These are phyloP conservation scores for Tinea pellionella DNA, from an alignment of 2,888 invertebrate genomes.

Conservation along the genomic window DNA sequence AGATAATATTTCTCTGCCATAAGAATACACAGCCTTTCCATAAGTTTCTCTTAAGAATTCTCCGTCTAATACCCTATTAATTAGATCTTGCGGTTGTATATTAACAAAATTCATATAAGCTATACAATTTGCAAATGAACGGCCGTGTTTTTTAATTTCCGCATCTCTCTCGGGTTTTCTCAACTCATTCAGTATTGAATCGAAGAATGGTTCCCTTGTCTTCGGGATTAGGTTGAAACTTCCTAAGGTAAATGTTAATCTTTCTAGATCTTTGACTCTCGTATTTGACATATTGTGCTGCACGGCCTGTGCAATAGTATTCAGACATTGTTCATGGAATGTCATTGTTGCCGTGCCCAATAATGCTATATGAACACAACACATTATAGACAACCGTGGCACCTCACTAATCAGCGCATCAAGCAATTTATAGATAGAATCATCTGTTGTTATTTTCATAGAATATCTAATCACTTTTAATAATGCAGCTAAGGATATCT, in stretches of 20 bases:
- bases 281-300: slow-evolving; percentile 47
- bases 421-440: slow-evolving; percentile 60
- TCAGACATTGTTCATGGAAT: slow-evolving; percentile 42
- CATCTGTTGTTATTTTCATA: slow-evolving; percentile 43
- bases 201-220: slow-evolving; percentile 41
- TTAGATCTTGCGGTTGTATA: slow-evolving; percentile 70
- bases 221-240: slow-evolving; percentile 71
- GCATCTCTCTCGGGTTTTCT: slow-evolving; percentile 54
- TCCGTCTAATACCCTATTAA: slow-evolving; percentile 65
- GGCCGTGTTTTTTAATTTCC: slow-evolving; percentile 71
- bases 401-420: slow-evolving; percentile 66
- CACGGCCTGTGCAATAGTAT: slow-evolving; percentile 62
- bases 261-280: slow-evolving; percentile 81
- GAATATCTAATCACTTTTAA: slow-evolving; percentile 75
- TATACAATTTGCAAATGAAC: slow-evolving; percentile 71
- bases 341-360: slow-evolving; percentile 64
- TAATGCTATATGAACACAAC: slow-evolving; percentile 75
- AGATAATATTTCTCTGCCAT: slow-evolving; percentile 72
- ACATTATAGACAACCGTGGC: slow-evolving; percentile 68
- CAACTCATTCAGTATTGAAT: slow-evolving; percentile 58
- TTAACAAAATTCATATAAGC: slow-evolving; percentile 70
- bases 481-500: slow-evolving; percentile 74
- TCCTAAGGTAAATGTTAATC: slow-evolving; percentile 72
- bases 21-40: slow-evolving; percentile 48
- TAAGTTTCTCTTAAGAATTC: slow-evolving; percentile 69